Evolutionary conservation across 92 coral and sea anemone species (phyloP).

Genomic region (Pocillopora meandrina): DNA sequence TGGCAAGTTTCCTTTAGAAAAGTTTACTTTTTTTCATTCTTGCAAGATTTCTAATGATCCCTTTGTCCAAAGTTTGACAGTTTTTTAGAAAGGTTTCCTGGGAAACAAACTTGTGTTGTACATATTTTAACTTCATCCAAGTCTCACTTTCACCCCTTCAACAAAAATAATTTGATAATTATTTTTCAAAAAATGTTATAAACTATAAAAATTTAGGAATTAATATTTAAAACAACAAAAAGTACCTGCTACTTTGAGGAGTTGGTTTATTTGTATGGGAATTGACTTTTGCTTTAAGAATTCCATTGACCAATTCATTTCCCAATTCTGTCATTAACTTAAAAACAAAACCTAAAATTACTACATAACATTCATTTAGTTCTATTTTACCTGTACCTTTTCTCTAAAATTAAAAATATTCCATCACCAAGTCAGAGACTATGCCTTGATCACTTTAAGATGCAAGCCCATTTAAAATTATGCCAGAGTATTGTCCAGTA

Average conservation of each 20-base stretch:
- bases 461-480: too few relatives aligned
- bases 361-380: not conserved
- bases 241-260: conserved; percentile 77
- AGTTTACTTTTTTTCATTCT: conserved; percentile 51
- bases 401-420: too few relatives aligned
- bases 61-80: conserved; percentile 66
- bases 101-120: conserved; percentile 71
- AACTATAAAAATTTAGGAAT: not conserved
- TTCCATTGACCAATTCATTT: conserved; percentile 74
- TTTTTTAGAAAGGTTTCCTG: conserved; percentile 73
- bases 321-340: conserved; percentile 97
- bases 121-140: conserved; percentile 90
- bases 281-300: conserved; percentile 82
- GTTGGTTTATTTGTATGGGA: conserved; percentile 68
- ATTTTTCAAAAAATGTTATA: not conserved
- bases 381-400: not conserved
- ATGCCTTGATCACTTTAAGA: too few relatives aligned
- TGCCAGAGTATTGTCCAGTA: too few relatives aligned
- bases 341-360: not conserved
- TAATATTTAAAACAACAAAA: not conserved
- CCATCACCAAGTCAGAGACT: too few relatives aligned
- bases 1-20: too few relatives aligned
- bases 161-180: not conserved
- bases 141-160: conserved; percentile 83
- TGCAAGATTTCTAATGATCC: conserved; percentile 73